A percentile compares a stretch with the other conserved stretches of the same genome.
Evolutionary conservation across 2,888 invertebrate species (phyloP).

Genomic region (Campaea margaritaria): DNA sequence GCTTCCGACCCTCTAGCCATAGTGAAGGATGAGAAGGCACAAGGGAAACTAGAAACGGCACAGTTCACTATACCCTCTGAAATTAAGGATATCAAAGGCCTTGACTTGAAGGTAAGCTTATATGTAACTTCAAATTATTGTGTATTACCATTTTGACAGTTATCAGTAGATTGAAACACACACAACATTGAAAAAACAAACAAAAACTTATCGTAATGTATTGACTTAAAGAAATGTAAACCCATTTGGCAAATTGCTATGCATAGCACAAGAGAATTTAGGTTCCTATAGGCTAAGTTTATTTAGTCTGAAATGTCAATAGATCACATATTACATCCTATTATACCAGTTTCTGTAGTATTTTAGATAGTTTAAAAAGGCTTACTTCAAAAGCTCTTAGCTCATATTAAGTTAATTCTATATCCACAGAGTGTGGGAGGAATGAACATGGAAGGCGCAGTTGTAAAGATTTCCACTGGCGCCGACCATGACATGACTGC

Average conservation of each 20-base stretch:
- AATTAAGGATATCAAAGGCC: constrained; percentile 81
- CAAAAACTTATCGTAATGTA: no score
- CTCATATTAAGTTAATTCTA: not conserved
- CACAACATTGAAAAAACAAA: no score
- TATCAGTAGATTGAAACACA: no score
- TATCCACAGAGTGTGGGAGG: constrained; percentile 67
- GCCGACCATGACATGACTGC: constrained; percentile 91
- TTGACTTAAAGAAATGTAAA: no score
- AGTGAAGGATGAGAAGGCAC: constrained; percentile 85
- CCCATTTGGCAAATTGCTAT: no score
- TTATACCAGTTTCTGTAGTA: no score
- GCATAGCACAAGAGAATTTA: no score
- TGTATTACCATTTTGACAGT: no score
- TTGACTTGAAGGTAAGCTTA: constrained; percentile 73
- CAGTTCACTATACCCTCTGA: constrained; percentile 80
- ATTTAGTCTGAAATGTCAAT: not conserved
- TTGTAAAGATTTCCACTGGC: constrained; percentile 90
- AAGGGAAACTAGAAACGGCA: constrained; percentile 68
- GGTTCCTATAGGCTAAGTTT: no score
- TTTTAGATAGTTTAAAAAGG: no score
- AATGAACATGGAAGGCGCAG: constrained; percentile 88
- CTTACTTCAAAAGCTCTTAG: not conserved
- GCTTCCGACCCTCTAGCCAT: constrained; percentile 70
- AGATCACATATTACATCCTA: no score
- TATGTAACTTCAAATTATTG: no score